phyloP scores from a whole-genome alignment of 2,888 invertebrate species.

The Coronaproctus castanopsis region DNA sequence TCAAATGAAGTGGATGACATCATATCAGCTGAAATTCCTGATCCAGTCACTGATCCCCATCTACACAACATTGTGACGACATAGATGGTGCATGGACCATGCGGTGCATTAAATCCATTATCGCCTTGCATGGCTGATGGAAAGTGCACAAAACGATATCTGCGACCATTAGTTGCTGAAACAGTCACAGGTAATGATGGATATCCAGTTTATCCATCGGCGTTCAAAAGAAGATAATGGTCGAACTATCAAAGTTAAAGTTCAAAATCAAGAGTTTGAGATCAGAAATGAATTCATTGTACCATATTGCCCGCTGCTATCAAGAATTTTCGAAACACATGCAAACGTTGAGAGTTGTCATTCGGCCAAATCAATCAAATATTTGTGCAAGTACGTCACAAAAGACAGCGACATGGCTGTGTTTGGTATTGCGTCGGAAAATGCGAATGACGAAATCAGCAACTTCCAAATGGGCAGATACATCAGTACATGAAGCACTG shows the following conservation, averaged over 20 bases:
- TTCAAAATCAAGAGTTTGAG: constrained; percentile 9
- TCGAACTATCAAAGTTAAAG: constrained; percentile 18
- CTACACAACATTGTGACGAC: constrained; percentile 20
- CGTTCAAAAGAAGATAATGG: constrained; percentile 20
- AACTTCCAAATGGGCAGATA: constrained; percentile 18
- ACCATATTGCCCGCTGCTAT: constrained; percentile 16
- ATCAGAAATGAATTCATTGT: constrained; percentile 17
- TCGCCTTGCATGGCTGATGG: constrained; percentile 15
- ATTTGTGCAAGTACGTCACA: constrained; percentile 22
- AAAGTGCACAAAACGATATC: constrained; percentile 19
- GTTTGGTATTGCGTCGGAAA: constrained; percentile 1
- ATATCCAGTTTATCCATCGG: constrained; percentile 23
- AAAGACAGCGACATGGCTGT: constrained; percentile 19
- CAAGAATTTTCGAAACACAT: constrained; percentile 21
- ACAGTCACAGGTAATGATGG: constrained; percentile 23
- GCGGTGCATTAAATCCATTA: constrained; percentile 20
- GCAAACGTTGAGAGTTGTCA: constrained; percentile 23
- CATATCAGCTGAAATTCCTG: constrained; percentile 19
- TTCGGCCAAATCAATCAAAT: constrained; percentile 26
- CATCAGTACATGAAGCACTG: constrained; percentile 6
- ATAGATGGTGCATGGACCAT: constrained; percentile 19
- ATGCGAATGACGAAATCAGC: constrained; percentile 9
- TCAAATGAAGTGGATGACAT: constrained; percentile 12
- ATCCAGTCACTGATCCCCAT: constrained; percentile 20
- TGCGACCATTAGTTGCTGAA: constrained; percentile 18